Evolutionary conservation across 2,888 invertebrate genomes (phyloP), one percentile per base, ranked within the genome.

Genomic region (Psylliodes chrysocephalus): DNA sequence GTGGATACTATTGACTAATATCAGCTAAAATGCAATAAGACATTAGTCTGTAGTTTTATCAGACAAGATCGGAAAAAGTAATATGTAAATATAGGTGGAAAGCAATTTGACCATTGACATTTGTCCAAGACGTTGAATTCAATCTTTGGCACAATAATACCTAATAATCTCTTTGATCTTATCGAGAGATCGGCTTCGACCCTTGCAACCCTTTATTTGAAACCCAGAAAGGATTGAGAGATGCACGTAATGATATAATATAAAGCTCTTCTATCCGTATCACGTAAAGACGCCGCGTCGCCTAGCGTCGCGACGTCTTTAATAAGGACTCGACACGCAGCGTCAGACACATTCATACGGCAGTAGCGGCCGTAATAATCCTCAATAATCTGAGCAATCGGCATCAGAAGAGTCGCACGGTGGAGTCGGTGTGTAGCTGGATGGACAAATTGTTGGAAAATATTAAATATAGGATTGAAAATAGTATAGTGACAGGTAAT

Each of bases 371-470:
- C 12, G 25, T 28, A 28, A 14, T 30, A 49, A 49, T 69, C 57
- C 66, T 65, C 19, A 22, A 46, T 71, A 71, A 69, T 69, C 66
- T 66, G 47, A 61, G 67, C 70, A 73, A 72, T 73, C 70, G 67
- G 47, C 67, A 68, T 68, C 65, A 12, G 56, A 55, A 64, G 57
- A 40, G 42, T 69, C 69, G 67, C 22, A 22, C 22, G 3, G 22
- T 22, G 22, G 22, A 2, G 22, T 22, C 22, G 2, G 6, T 22
- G 6, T 22, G 3, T 4, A 22, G 6, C 6, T 22, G 22, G 6
- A 22, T 22, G 22, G 22, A 22, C 22, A 22, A 22, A 22, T 4
- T 22, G n/a, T 22, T 22, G 22, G 6, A n/a, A n/a, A n/a, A n/a
- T n/a, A n/a, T n/a, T n/a, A n/a, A n/a, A n/a, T n/a, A n/a, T n/a